These are phyloP conservation scores for Chlorodrepanis virens DNA, from an alignment of 2,113 vertebrate genomes.

Conservation along the genomic window DNA sequence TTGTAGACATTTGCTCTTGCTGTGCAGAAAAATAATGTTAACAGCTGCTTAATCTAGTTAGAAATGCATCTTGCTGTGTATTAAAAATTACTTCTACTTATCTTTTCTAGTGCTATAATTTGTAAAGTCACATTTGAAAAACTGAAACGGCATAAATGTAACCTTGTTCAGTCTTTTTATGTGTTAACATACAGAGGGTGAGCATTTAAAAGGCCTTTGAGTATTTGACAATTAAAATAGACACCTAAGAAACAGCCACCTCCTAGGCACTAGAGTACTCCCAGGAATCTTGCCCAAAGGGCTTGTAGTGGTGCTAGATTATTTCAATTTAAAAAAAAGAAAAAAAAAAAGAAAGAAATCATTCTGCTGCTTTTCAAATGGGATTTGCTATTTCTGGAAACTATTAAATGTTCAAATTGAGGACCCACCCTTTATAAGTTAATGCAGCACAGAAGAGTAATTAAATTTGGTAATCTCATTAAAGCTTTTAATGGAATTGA, in stretches of 20 bases:
- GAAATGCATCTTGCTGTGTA: conserved; percentile 74
- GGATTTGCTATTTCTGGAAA: conserved; percentile 41
- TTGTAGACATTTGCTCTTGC: conserved; percentile 38
- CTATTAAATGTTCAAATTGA: conserved; percentile 31
- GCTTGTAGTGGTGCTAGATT: not conserved
- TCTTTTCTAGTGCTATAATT: conserved; percentile 59
- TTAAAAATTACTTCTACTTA: conserved; percentile 75
- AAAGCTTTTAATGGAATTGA: conserved; percentile 71
- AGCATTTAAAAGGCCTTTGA: not conserved
- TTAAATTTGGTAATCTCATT: conserved; percentile 71
- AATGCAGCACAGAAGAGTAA: conserved; percentile 58
- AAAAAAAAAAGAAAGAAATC: not conserved
- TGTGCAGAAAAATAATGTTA: conserved; percentile 63
- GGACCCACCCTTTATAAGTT: conserved; percentile 60
- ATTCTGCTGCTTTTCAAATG: conserved; percentile 14
- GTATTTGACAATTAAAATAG: not conserved
- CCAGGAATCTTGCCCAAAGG: not conserved
- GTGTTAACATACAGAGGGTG: not conserved
- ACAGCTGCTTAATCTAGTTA: conserved; percentile 73
- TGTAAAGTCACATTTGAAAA: conserved; percentile 65
- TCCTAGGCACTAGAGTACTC: not conserved
- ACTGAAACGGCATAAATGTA: conserved; percentile 40
- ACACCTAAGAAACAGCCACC: not conserved
- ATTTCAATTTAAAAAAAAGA: not conserved
- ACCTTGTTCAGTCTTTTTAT: not conserved